Evolutionary conservation across 2,888 invertebrate genomes (phyloP).

Genomic region (Drosophila siamana): DNA sequence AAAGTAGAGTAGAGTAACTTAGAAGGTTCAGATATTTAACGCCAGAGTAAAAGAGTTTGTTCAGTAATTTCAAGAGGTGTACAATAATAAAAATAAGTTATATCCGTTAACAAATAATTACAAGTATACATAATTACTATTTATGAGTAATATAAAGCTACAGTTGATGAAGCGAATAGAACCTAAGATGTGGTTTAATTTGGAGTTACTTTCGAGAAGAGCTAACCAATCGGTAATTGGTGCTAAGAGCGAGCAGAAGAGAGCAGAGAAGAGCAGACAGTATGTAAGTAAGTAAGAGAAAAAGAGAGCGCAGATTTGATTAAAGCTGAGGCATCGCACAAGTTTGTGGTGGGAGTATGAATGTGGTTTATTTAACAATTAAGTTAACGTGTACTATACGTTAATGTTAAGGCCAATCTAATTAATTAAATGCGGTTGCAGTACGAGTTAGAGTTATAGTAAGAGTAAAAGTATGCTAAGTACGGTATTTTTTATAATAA

Average conservation of each 20-base stretch:
- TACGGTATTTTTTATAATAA: conserved; percentile 44
- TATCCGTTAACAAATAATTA: conserved; percentile 11
- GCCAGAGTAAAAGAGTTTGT: conserved; percentile 1
- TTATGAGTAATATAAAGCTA: conserved; percentile 19
- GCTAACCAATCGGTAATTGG: conserved; percentile 3
- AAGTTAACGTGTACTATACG: neutral
- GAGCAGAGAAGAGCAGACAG: conserved; percentile 24
- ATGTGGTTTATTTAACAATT: neutral
- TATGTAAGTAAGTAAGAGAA: conserved; percentile 18
- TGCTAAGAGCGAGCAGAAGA: conserved; percentile 29
- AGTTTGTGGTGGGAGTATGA: conserved; percentile 30
- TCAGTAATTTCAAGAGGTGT: neutral
- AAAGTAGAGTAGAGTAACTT: neutral
- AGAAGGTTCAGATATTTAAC: neutral
- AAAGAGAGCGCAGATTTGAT: neutral
- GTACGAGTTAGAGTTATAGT: conserved; percentile 14
- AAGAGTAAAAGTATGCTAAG: conserved; percentile 26
- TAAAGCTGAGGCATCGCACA: conserved; percentile 28
- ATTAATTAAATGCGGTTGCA: conserved; percentile 30
- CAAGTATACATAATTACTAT: neutral
- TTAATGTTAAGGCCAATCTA: conserved; percentile 24
- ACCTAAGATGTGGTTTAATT: conserved; percentile 9
- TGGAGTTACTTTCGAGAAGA: conserved; percentile 18
- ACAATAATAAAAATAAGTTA: neutral
- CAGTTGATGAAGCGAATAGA: conserved; percentile 19